Evolutionary conservation across 2,888 invertebrate genomes (phyloP).

Genomic region (Chrysolina haemoptera): DNA sequence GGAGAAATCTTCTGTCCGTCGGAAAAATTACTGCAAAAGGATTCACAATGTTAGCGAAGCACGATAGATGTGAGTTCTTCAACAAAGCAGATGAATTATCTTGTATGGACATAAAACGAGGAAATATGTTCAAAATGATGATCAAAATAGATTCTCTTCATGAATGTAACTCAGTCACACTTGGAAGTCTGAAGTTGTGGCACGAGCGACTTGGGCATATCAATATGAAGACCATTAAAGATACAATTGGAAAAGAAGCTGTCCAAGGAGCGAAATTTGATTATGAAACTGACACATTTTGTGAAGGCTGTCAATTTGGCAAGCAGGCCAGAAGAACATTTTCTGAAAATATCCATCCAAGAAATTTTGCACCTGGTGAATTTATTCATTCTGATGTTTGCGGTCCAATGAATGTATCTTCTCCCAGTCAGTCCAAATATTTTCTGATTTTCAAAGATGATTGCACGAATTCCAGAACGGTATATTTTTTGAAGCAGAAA

Average conservation of each 20-base stretch:
- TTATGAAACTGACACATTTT: conserved; percentile 4
- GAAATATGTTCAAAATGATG: too few relatives aligned
- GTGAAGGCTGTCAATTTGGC: conserved; percentile 11
- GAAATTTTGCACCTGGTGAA: not conserved
- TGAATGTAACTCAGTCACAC: too few relatives aligned
- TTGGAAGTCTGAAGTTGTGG: too few relatives aligned
- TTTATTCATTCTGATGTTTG: not conserved
- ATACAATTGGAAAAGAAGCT: not conserved
- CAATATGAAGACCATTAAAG: not conserved
- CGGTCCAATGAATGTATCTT: not conserved
- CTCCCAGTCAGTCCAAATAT: not conserved
- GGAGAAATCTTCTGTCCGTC: too few relatives aligned
- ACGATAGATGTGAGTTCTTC: too few relatives aligned
- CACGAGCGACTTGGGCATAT: too few relatives aligned
- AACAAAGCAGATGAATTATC: too few relatives aligned
- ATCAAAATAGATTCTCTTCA: too few relatives aligned
- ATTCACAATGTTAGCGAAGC: too few relatives aligned
- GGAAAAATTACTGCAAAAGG: too few relatives aligned
- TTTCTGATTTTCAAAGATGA: conserved; percentile 10
- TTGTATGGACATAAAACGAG: too few relatives aligned
- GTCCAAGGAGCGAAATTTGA: not conserved
- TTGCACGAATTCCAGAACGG: not conserved
- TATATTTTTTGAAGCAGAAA: not conserved
- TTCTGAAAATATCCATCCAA: not conserved
- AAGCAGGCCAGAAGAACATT: not conserved